Evolutionary conservation across 2,888 invertebrate species (phyloP).

Genomic region (Melitaea athalia): DNA sequence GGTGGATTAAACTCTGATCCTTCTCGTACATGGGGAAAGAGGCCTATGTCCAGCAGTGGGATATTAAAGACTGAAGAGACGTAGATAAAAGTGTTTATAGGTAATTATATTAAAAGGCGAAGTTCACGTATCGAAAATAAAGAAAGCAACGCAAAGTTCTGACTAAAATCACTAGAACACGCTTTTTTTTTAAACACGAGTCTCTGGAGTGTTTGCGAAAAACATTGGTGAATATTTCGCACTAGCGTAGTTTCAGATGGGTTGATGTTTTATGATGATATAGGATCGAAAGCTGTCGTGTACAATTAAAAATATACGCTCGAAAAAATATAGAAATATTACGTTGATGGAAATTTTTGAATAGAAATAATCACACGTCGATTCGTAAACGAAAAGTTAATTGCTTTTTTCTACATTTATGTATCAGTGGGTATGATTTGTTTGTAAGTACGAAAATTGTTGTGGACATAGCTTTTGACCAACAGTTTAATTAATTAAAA

Average conservation of each 20-base stretch:
- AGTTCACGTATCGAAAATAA: not conserved
- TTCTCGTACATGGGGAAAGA: no score
- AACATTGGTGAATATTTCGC: not conserved
- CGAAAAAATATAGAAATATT: constrained; percentile 29
- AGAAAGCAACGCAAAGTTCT: not conserved
- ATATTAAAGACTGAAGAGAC: no score
- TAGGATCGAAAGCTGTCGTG: constrained; percentile 16
- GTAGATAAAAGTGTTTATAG: no score
- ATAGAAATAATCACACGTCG: constrained; percentile 26
- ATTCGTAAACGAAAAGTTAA: constrained; percentile 7
- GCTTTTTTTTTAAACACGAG: not conserved
- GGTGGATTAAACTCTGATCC: no score
- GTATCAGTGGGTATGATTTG: not conserved
- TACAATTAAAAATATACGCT: constrained; percentile 37
- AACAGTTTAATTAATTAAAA: no score
- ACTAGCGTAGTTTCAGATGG: not conserved
- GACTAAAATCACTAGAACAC: not conserved
- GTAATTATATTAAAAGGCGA: not conserved
- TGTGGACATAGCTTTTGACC: not conserved
- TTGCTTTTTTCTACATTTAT: not conserved
- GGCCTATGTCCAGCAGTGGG: no score
- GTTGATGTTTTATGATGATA: constrained; percentile 1
- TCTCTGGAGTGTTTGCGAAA: not conserved
- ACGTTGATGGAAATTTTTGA: constrained; percentile 15
- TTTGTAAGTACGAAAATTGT: not conserved